Evolutionary conservation across 37 sponge, comb jelly and placozoan species (phyloP).

Genomic region (Diacarnus erythraeanus): DNA sequence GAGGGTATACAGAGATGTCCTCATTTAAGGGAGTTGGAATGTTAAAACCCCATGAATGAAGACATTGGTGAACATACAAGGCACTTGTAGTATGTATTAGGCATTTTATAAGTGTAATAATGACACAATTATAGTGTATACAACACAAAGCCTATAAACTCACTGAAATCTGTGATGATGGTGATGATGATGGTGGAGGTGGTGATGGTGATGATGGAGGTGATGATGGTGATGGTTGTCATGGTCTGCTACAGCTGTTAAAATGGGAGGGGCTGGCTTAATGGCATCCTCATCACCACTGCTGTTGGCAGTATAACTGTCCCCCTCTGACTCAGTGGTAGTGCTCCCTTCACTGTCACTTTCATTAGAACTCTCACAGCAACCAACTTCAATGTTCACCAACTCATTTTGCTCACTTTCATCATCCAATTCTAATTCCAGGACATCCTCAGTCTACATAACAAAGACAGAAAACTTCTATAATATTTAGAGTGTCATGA

Average conservation of each 20-base stretch:
- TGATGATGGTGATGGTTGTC: constrained; percentile 3
- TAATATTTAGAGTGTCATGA: neutral
- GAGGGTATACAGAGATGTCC: too few relatives aligned
- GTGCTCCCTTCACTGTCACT: constrained; percentile 3
- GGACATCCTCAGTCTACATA: constrained; percentile 8
- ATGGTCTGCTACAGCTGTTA: neutral
- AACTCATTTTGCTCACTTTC: constrained; percentile 55
- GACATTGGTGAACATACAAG: too few relatives aligned
- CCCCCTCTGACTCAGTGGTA: neutral
- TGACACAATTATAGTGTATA: too few relatives aligned
- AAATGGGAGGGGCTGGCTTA: neutral
- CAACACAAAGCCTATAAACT: neutral
- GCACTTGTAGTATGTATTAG: too few relatives aligned
- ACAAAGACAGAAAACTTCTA: neutral
- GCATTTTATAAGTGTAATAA: too few relatives aligned
- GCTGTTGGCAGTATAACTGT: neutral
- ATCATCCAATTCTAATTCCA: constrained; percentile 52
- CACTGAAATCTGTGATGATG: constrained; percentile 9
- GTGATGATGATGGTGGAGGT: constrained; percentile 3
- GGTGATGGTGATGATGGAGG: neutral
- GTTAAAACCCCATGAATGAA: too few relatives aligned
- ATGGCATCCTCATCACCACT: neutral
- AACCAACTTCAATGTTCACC: constrained; percentile 69
- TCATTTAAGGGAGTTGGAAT: too few relatives aligned
- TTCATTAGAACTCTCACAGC: neutral